Evolutionary conservation across 2,113 vertebrate species (phyloP), one percentile per base, ranked within the genome.

Genomic region (Zosterops hypoxanthus): DNA sequence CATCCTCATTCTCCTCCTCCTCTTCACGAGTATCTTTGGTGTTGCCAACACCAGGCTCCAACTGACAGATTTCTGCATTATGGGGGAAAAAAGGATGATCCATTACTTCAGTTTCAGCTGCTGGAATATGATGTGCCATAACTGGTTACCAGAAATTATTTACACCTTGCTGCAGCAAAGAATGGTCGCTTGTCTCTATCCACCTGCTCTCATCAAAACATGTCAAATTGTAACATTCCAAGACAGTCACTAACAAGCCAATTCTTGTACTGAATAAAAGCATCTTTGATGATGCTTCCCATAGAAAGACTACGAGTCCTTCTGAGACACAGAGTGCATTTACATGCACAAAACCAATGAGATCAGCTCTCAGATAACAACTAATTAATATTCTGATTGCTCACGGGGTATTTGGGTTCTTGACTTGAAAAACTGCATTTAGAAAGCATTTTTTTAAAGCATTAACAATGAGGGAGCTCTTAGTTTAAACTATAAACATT

Each of bases 211-310:
- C 42, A 71, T 8, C 21, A 60, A 83, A 91, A 85, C 17, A 68
- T 0, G 0, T 9, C 29, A 44, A 75, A 23, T 1, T 25, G n/a
- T 18, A 5, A 44, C n/a, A 49, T 22, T 53, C 8, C 42, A 71
- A 63, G 11, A 33, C 0, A 50, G 24, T 5, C 3, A 59, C 15
- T 88, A 39, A 75, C 33, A 92, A 75, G 9, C 23, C 53, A 80
- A 31, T 36, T 82, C 56, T 82, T 39, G 23, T 44, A 39, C 28
- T 13, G 2, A 60, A 93, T 77, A 44, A 76, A 82, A 91, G 28
- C 21, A 77, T 24, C 57, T 82, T 36, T 44, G 33, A 66, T 10
- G 36, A 86, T 18, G 36, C 25, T 59, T 68, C 44, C 44, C 44
- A 36, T 3, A 18, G 44, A 68, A 77, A 68, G 33, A 36, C 33